Evolutionary conservation across 1,140 invertebrate species (phyloP), one percentile per base, ranked within the genome.

Genomic region (Sminthurinus signatus): DNA sequence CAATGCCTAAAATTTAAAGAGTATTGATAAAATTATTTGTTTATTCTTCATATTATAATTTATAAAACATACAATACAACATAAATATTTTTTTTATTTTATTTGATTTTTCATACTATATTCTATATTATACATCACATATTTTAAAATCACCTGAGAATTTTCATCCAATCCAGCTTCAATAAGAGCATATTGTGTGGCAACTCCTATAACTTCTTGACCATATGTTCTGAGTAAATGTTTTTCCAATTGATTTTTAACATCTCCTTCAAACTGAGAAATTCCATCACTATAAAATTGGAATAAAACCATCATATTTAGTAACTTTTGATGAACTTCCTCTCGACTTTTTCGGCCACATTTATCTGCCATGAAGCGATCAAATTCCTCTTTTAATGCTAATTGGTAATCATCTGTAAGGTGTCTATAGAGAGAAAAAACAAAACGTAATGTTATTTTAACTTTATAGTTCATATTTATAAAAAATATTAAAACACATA

Each of bases 1-100:
- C 62, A 81, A 76, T 46, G 74, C 74, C n/a, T 84, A 66, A 5
- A 0, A 17, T 28, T 27, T 12, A 32, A 56, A n/a, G n/a, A n/a
- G n/a, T n/a, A n/a, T n/a, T n/a, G n/a, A n/a, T n/a, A n/a, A n/a
- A n/a, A n/a, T n/a, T n/a, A n/a, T n/a, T n/a, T n/a, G n/a, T n/a
- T n/a, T n/a, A n/a, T n/a, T n/a, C n/a, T n/a, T n/a, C n/a, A n/a
- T n/a, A n/a, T n/a, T n/a, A n/a, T n/a, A n/a, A 58, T 64, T 62
- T n/a, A 21, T 64, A 43, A 17, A 15, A 4, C 52, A 55, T 15
- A 10, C 12, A 43, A 25, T 31, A 58, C 36, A 39, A 39, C 8
- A 39, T 39, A 39, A 39, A 10, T 39, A 39, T 39, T 10, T 39
- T 39, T 17, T 39, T 8, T 39, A 39, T 39, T 39, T 39, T n/a